Base-by-base conservation (phyloP, 1,140 invertebrate species). In the Scaptomyza montana region DNA sequence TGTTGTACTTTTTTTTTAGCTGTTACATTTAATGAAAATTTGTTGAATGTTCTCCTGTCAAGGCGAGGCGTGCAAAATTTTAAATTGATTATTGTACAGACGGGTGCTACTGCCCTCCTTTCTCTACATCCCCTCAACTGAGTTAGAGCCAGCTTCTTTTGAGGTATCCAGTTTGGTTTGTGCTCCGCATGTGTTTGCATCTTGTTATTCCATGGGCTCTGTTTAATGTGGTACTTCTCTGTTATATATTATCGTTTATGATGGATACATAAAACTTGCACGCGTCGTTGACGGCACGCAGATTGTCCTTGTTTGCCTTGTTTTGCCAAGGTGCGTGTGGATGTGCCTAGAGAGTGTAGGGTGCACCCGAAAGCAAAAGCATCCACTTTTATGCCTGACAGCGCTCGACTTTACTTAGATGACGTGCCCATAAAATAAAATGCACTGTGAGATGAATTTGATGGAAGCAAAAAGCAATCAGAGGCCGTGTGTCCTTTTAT, bases 11-110 rank as follows among this genome's bases (percentile, higher is more conserved):
- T 74, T 59, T 72, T 56, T 63, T 41, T 28, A n/a, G 61, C 61
- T 78, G 78, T 78, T 71, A 82, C 69, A 78, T 82, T 82, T 82
- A 82, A 82, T 82, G 79, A 82, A 82, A 82, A 82, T 82, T 82
- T 82, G 80, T 82, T 82, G 80, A 78, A 82, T 80, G 74, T 78
- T 39, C 55, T 66, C 25, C 55, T 68, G 56, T 59, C 63, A 67
- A 36, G 70, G 43, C 63, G 68, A 69, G 75, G 79, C 79, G 79
- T 82, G 79, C 61, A 82, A 82, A 82, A 82, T 82, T 78, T 82
- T 82, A 82, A 82, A 82, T 82, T 82, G 79, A 82, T 82, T 82
- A 82, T 82, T 74, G 74, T 65, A 56, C 61, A 60, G 73, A 56
- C 55, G 47, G 45, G 28, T 43, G 56, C 49, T 30, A 33, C 9